Base-by-base conservation (phyloP, 1,140 invertebrate species). In the Drosophila teissieri region DNA sequence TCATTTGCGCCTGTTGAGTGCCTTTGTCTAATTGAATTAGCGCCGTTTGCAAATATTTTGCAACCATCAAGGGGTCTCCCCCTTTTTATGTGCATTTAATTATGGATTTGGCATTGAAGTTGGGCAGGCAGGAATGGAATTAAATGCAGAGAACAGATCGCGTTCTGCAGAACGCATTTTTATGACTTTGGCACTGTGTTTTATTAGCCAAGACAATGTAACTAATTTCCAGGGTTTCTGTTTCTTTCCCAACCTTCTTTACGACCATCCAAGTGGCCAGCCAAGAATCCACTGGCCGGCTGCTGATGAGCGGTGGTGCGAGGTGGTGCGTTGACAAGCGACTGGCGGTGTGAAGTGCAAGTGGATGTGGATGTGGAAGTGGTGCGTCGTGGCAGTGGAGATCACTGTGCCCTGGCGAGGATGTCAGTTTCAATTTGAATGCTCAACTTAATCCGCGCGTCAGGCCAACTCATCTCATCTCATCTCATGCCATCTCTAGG, bases 381-480 rank as follows among this genome's bases (percentile, higher is more conserved):
- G 42, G 45, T 24, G 42, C 42, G 12, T 12, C 42, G 8, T 45
- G 45, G 22, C 48, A 22, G 73, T 65, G 31, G 24, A 46, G 42
- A 48, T 54, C 19, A 10, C 2, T 10, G 42, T 19, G 73, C 65
- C 42, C 46, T 39, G 73, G 73, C 53, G 55, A 68, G 55, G 62
- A 78, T 83, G 83, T 89, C 84, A 89, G 80, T 83, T 89, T 89
- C 84, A 89, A 89, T 89, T 89, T 89, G 84, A 89, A 89, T 89
- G 85, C 84, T 89, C 84, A 89, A 84, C 84, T 89, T 89, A 89
- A 89, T 89, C 84, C 84, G 64, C 77, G 80, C 80, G 83, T 84
- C 84, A 88, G 64, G 46, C 60, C 61, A 68, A 68, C 60, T 62
- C 24, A 31, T 49, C 48, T 24, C 46, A 49, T 34, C 37, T 78